These are phyloP conservation scores for Drosophila ustulata DNA, from an alignment of 2,888 invertebrate species.

Conservation along the genomic window DNA sequence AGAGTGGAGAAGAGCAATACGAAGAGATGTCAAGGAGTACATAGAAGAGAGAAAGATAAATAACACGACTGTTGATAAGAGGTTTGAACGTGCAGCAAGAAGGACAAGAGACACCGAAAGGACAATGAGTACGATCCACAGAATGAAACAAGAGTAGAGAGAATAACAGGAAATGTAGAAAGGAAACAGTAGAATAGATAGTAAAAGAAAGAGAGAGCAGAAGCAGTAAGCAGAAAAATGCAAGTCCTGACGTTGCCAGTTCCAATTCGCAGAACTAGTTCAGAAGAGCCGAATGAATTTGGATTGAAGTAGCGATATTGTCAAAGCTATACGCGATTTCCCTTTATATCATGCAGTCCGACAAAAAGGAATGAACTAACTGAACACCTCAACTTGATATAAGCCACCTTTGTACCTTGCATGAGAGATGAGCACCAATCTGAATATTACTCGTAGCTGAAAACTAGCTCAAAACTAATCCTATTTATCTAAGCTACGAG, in stretches of 20 bases:
- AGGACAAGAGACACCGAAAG: slow-evolving; percentile 11
- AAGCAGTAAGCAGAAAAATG: slow-evolving; percentile 8
- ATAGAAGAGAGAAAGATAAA: slow-evolving; percentile 28
- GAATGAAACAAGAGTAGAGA: slow-evolving; percentile 28
- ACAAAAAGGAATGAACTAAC: not conserved
- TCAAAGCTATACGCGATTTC: not conserved
- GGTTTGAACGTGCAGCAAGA: slow-evolving; percentile 6
- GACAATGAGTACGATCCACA: slow-evolving; percentile 17
- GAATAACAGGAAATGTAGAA: slow-evolving; percentile 10
- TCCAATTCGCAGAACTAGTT: not conserved
- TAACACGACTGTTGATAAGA: slow-evolving; percentile 26
- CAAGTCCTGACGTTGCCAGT: not conserved
- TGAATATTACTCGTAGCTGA: not conserved
- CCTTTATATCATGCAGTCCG: not conserved
- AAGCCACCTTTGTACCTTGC: not conserved
- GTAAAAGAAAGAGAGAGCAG: slow-evolving; percentile 9
- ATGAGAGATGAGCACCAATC: not conserved
- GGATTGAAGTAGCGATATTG: not conserved
- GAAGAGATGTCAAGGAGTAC: slow-evolving; percentile 12
- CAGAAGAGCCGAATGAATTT: not conserved
- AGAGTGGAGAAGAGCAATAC: slow-evolving; percentile 11
- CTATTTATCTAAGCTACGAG: too few species aligned
- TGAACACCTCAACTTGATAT: not conserved
- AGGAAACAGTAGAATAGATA: not conserved
- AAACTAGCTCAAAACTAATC: not conserved